Evolutionary conservation across 1,140 invertebrate species (phyloP), one percentile per base, ranked within the genome.

Genomic region (Araneus ventricosus): DNA sequence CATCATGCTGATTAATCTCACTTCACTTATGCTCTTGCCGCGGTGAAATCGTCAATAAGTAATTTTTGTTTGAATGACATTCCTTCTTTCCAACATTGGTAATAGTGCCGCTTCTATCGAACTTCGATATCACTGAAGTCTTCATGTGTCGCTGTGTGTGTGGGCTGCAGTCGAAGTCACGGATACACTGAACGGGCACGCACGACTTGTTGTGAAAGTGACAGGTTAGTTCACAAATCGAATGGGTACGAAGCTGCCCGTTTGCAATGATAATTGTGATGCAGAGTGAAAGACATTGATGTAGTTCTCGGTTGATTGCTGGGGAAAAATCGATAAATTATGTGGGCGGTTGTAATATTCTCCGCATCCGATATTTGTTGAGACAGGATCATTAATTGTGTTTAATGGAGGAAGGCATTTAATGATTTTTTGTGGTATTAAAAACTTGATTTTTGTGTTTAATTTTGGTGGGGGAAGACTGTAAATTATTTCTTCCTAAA

Each of bases 21-120:
- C 39, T 41, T 41, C 39, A 41, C 39, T 41, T 41, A 41, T 41
- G 80, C 80, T 52, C 80, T 70, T 4, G 67, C 67, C n/a, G 67
- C 67, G 37, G 80, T 39, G 45, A 84, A 84, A 84, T 84, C 89
- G 75, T 90, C 89, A 75, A 91, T 91, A 91, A 91, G 89, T 91
- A 91, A 91, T 91, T 91, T 91, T 91, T 91, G 89, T 91, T 61
- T 79, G 34, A 91, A 91, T 91, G 89, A 84, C 89, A 91, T 84
- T 91, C 39, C 80, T 84, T 67, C 89, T 61, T 90, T 67, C 63
- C 87, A 6, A 10, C 87, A 17, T 27, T 59, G 45, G 41, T 59
- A 52, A 90, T 80, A 27, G 75, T 57, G 67, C 63, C 79, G 52
- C n/a, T 20, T 37, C 17, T 91, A 91, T 91, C 89, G 89, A 91